phyloP scores from a whole-genome alignment of 92 coral and sea anemone species.

The Hydrozoanthus gracilis region DNA sequence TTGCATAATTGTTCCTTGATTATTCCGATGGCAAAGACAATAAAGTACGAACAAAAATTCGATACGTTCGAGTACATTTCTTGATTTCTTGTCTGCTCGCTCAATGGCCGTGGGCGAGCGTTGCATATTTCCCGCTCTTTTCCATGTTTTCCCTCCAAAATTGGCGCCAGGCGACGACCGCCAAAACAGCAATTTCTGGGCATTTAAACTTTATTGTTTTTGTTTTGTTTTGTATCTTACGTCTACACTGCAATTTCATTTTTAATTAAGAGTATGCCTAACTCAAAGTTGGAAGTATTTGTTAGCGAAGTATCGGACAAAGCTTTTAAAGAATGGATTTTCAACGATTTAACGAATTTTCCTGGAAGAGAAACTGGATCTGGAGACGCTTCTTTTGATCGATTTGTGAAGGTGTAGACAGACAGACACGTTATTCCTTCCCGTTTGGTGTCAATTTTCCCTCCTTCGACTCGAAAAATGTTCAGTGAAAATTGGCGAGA shows the following conservation, averaged over 20 bases:
- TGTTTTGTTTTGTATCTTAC: background rate
- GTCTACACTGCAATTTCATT: background rate
- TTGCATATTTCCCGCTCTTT: constrained; percentile 14
- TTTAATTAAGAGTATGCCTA: background rate
- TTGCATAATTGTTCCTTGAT: background rate
- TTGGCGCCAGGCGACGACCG: background rate
- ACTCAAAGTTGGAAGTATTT: background rate
- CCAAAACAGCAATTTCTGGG: background rate
- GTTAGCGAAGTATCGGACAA: background rate
- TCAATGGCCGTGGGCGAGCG: background rate
- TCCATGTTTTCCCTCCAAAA: background rate
- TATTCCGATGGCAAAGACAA: background rate
- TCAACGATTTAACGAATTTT: background rate
- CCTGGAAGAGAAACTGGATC: background rate
- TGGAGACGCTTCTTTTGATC: background rate
- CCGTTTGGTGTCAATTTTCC: background rate
- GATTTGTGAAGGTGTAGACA: background rate
- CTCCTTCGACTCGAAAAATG: background rate
- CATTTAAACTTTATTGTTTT: background rate
- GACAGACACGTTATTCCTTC: constrained; percentile 14
- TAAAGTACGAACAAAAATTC: background rate
- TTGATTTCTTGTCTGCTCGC: background rate
- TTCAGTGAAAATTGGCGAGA: background rate
- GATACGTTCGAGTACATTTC: background rate
- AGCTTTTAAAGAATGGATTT: background rate